Base-by-base conservation (phyloP, 2,888 invertebrate species). In the Lottia gigantea region DNA sequence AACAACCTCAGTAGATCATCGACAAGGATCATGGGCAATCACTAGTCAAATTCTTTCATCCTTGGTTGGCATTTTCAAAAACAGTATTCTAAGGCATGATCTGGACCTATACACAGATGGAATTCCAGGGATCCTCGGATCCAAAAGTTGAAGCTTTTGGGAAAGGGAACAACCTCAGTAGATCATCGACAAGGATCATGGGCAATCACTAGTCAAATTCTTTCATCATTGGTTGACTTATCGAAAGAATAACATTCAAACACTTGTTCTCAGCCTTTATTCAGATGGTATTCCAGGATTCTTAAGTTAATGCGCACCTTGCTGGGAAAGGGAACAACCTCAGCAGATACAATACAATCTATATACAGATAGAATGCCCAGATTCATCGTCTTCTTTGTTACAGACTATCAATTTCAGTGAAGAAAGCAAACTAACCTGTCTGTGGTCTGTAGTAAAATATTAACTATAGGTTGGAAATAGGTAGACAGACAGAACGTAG, bases 381-480 rank as follows among this genome's bases (percentile, higher is more conserved):
- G 2, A 4, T 31, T 6, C 31, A 31, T 31, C 2, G 6, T 31
- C 31, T 31, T 4, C 2, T 4, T 31, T 6, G 2, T 4, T 4
- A 31, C 31, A 2, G 2, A 31, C 2, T 31, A 6, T 4, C 31
- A 4, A 6, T 31, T 31, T 31, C 2, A 40, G 7, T 4, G 7
- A 40, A 40, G 40, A 40, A 40, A 40, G 40, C 7, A 12, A 45
- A 66, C 77, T 69, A 76, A 88, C 89, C 90, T 92, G 89, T 98
- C 98, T 0, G 98, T 98, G 0, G 97, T 96, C 88, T 96, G 95
- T 71, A 99, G 90, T 46, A 99, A 91, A 80, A 95, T 93, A 74
- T 95, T 93, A 61, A 99, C 93, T 85, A 99, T 98, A 78, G 93
- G 94, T 76, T 97, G 95, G 88, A 98, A 99, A 89, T 94, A 98